These are phyloP conservation scores for Bhutanitis thaidina DNA, from an alignment of 2,888 invertebrate species.

Conservation along the genomic window DNA sequence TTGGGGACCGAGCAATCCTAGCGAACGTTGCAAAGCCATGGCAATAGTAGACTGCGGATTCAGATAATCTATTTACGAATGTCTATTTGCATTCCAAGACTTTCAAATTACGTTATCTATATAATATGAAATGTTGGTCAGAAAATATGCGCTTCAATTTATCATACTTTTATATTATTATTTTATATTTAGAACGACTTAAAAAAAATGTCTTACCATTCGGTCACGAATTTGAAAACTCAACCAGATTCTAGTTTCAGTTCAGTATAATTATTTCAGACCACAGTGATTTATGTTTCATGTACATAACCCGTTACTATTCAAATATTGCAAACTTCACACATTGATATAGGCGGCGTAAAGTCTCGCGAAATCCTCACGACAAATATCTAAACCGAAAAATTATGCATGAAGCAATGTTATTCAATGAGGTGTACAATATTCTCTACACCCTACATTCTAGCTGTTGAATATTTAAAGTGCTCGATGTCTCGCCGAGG, in stretches of 20 bases:
- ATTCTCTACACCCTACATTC: slow-evolving; percentile 51
- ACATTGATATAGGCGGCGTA: no score
- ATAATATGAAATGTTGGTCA: no score
- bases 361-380: slow-evolving; percentile 20
- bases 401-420: slow-evolving; percentile 75
- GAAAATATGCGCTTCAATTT: no score
- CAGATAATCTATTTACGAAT: slow-evolving; percentile 15
- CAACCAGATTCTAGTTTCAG: no score
- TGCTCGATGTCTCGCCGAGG: slow-evolving; percentile 51
- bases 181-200: no score
- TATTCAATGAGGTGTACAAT: slow-evolving; percentile 73
- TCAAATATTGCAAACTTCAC: no score
- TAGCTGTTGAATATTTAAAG: slow-evolving; percentile 63
- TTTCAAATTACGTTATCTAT: neutral
- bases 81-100: slow-evolving; percentile 5
- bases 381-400: slow-evolving; percentile 36
- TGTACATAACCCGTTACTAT: no score
- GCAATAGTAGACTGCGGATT: slow-evolving; percentile 12
- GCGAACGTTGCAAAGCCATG: slow-evolving; percentile 21
- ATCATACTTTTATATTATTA: no score
- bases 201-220: no score
- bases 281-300: no score
- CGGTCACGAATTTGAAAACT: no score
- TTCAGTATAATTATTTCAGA: no score
- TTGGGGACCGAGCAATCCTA: slow-evolving; percentile 42